Base-by-base conservation (phyloP, 2,888 invertebrate genomes). In the Cataglyphis livida region DNA sequence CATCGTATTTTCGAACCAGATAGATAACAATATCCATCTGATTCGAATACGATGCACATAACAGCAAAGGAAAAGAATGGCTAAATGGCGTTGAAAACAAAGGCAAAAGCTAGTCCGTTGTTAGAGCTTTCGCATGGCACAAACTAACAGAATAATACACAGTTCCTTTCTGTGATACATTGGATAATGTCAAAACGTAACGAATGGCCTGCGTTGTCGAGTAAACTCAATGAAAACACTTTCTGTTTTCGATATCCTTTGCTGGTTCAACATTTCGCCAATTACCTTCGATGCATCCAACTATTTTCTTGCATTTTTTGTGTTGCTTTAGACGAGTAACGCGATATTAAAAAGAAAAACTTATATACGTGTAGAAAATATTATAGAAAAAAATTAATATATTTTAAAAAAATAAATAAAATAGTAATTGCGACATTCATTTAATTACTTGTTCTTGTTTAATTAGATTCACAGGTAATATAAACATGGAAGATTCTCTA, bases 211-310 rank as follows among this genome's bases (percentile, higher is more conserved):
- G 90, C 84, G 90, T 91, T 90, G 90, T 93, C 92, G 91, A 90
- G 91, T 92, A 91, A 93, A 93, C 91, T 91, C 90, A 91, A 91
- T 92, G 90, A 92, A 93, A 92, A 92, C 90, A 91, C 86, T 88
- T 89, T 90, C 83, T 85, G 85, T 89, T 90, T 88, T 89, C 83
- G 81, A 79, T 88, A 88, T 88, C 85, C 85, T 84, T 84, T 83
- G 51, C 51, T 51, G 84, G 76, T 81, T 74, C 78, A 51, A 76
- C 70, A 54, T 71, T 83, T 48, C 61, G n/a, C 62, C 82, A 74
- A 81, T 81, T 84, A 78, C 59, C 73, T 66, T 62, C 82, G 71
- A 65, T 61, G 79, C 73, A 57, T 9, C 21, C 25, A 57, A 81
- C 81, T 83, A 89, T 88, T 90, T 90, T 90, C 88, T 88, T 83